Conservation (phyloP, 2,113 vertebrate genomes). For the Corythoichthys intestinalis region DNA sequence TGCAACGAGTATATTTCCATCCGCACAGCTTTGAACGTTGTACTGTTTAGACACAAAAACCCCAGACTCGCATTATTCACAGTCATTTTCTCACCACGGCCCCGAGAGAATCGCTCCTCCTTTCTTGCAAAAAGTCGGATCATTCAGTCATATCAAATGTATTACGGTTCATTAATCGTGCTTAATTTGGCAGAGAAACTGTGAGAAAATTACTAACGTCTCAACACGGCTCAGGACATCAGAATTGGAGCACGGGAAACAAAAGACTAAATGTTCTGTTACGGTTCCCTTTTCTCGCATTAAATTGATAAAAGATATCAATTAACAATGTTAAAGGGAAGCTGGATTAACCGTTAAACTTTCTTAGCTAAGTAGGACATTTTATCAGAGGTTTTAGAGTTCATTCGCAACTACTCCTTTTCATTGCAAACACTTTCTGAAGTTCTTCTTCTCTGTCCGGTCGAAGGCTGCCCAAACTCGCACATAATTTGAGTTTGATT, state of each 20-base stretch:
- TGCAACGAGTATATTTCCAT: slow-evolving; percentile 8
- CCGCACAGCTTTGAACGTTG: neutral
- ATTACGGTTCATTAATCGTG: slow-evolving; percentile 55
- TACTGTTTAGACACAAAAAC: slow-evolving; percentile 5
- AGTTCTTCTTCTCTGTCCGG: slow-evolving; percentile 6
- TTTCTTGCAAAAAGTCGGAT: slow-evolving; percentile 18
- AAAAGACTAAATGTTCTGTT: slow-evolving; percentile 36
- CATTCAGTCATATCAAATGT: slow-evolving; percentile 42
- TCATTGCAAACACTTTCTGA: slow-evolving; percentile 1
- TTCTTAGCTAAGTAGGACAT: slow-evolving; percentile 4
- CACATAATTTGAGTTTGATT: slow-evolving; percentile 2
- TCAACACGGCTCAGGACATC: slow-evolving; percentile 30
- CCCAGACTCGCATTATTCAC: slow-evolving; percentile 20
- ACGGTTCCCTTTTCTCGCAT: slow-evolving; percentile 28
- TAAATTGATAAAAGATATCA: slow-evolving; percentile 10
- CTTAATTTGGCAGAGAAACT: slow-evolving; percentile 37
- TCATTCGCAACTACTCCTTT: neutral
- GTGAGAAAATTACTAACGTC: slow-evolving; percentile 43
- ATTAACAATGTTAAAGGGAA: slow-evolving; percentile 7
- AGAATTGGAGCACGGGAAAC: slow-evolving; percentile 19
- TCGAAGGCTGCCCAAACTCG: neutral
- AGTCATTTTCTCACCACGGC: slow-evolving; percentile 13
- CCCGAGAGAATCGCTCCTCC: slow-evolving; percentile 9
- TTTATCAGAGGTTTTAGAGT: slow-evolving; percentile 5
- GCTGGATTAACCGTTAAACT: slow-evolving; percentile 3